Evolutionary conservation across 37 sponge, comb jelly and placozoan genomes (phyloP), one percentile per base, ranked within the genome.

Genomic region (Hexactinellida sp.): DNA sequence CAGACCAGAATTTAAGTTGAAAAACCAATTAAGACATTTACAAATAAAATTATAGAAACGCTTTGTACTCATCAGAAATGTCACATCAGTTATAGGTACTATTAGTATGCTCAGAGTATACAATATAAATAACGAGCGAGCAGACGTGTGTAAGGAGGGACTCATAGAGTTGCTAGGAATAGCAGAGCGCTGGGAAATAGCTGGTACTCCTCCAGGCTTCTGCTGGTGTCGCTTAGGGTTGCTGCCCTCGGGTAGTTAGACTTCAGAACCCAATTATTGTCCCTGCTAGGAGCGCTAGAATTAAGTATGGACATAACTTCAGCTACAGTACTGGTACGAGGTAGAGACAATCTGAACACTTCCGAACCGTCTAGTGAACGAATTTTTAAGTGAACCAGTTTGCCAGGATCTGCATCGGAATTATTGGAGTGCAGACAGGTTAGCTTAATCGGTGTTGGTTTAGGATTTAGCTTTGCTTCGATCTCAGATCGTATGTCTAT

Each of bases 401-500:
- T 63, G 30, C 76, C 30, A 7, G 76, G 30, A n/a, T 63, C 34
- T 1, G 76, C 5, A 10, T 32, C 34, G 3, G 13, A 7, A 7
- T 63, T 1, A 1, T 63, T 10, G 34, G 76, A 63, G 13, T 3
- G 76, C 28, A 63, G 21, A n/a, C 76, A 63, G 13, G 76, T 63
- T 63, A 63, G 5, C 30, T 63, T 63, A n/a, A 63, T 7, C 3
- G 76, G 76, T 25, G 76, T n/a, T 23, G 76, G 76, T 3, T 10
- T 25, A n/a, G 76, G 76, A n/a, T 63, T 63, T 3, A 95, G 39
- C 0, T 76, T 54, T 1, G 88, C 84, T 13, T 39, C 55, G 0
- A 95, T 88, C n/a, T 92, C 93, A 28, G 90, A 54, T n/a, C 95
- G 87, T 71, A 97, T 86, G 52, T 93, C 90, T 37, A 97, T 88